Conservation (phyloP, 2,888 invertebrate genomes). For the Dicranocentrus wangi region DNA sequence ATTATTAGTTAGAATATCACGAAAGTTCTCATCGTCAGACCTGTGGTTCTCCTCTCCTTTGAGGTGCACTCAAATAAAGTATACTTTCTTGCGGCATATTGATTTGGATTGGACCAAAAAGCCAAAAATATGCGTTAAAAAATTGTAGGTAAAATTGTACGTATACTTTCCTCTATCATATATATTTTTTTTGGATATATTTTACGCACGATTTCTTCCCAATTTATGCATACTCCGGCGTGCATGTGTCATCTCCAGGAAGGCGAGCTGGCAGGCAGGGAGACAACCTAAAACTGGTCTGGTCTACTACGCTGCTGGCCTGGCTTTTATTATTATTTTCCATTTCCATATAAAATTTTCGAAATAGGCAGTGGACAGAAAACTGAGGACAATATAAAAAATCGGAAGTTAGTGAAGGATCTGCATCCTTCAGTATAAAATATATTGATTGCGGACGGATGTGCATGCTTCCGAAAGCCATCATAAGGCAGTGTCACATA, state of each 20-base stretch:
- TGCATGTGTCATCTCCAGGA: constrained; percentile 73
- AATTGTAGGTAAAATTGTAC: too few species aligned
- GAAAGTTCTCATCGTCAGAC: too few species aligned
- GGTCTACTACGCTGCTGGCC: too few species aligned
- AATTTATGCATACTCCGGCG: constrained; percentile 70
- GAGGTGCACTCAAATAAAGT: too few species aligned
- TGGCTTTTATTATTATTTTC: constrained; percentile 43
- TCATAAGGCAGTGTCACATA: constrained; percentile 50
- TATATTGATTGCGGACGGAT: constrained; percentile 63
- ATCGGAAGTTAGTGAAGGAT: constrained; percentile 57
- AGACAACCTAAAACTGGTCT: constrained; percentile 8
- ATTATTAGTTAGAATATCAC: too few species aligned
- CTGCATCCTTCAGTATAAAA: constrained; percentile 55
- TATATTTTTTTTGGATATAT: too few species aligned
- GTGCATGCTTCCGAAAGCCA: constrained; percentile 64
- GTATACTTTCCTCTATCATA: too few species aligned
- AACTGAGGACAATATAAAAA: constrained; percentile 26
- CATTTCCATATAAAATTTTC: constrained; percentile 2
- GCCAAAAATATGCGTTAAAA: too few species aligned
- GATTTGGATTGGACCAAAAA: too few species aligned
- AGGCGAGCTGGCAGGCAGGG: constrained; percentile 16
- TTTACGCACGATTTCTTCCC: constrained; percentile 71
- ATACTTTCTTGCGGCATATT: too few species aligned
- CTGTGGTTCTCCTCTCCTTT: too few species aligned
- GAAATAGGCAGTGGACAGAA: background rate